Percentiles rank a stretch among this genome's conserved stretches.
Evolutionary conservation across 2,888 invertebrate genomes (phyloP).

Genomic region (Cantharis nigra): DNA sequence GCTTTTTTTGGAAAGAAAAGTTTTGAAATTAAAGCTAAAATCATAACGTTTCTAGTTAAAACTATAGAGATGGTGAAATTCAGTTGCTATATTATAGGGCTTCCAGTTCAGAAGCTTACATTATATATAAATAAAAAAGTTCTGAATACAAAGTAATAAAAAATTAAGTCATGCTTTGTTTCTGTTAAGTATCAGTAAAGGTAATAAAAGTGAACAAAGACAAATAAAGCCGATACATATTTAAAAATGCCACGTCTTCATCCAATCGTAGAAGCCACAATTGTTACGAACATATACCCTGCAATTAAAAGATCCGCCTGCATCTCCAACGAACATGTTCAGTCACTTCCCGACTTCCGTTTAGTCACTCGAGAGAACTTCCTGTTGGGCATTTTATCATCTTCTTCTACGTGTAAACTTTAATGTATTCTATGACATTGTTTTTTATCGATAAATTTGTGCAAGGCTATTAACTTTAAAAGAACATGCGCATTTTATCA

Average conservation of each 20-base stretch:
- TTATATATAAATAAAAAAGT: not conserved
- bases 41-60: not conserved
- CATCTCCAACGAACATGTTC: slow-evolving; percentile 39
- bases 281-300: slow-evolving; percentile 18
- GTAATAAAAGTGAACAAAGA: not conserved
- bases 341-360: slow-evolving; percentile 38
- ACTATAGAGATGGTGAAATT: not conserved
- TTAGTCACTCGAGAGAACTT: slow-evolving; percentile 36
- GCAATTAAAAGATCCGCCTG: slow-evolving; percentile 38
- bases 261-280: slow-evolving; percentile 1
- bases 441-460: not conserved
- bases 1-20: not conserved
- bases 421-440: not conserved
- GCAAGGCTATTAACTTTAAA: not conserved
- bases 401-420: slow-evolving; percentile 7
- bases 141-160: not conserved
- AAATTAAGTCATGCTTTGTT: not conserved
- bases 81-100: not conserved
- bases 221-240: not conserved
- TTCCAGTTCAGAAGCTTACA: not conserved
- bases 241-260: not conserved
- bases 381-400: slow-evolving; percentile 27
- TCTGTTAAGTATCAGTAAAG: not conserved
- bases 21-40: not conserved
- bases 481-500: not conserved